Evolutionary conservation across 2,888 invertebrate genomes (phyloP).

Genomic region (Phyllotreta striolata): DNA sequence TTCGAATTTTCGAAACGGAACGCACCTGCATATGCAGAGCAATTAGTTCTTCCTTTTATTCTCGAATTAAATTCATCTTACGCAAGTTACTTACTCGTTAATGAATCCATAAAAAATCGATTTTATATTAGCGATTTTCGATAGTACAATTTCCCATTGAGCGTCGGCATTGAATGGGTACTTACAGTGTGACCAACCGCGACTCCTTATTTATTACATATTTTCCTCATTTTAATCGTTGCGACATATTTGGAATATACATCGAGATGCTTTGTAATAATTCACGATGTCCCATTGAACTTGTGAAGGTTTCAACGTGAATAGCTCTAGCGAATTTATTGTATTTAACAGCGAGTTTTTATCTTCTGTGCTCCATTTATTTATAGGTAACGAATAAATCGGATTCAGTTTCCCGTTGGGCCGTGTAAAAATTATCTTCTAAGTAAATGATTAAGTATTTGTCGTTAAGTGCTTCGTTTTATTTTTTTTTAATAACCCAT

Average conservation of each 20-base stretch:
- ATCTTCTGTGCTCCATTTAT: no score
- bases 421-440: no score
- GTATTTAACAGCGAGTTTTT: no score
- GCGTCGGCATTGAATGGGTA: slow-evolving; percentile 46
- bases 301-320: slow-evolving; percentile 35
- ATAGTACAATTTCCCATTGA: slow-evolving; percentile 45
- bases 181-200: slow-evolving; percentile 47
- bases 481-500: neutral
- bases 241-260: slow-evolving; percentile 46
- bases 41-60: slow-evolving; percentile 9
- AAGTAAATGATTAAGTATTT: slow-evolving; percentile 1
- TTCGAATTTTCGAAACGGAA: slow-evolving; percentile 14
- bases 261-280: slow-evolving; percentile 37
- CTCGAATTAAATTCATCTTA: neutral
- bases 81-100: no score
- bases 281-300: slow-evolving; percentile 37
- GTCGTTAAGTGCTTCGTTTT: slow-evolving; percentile 3
- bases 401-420: no score
- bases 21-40: slow-evolving; percentile 12
- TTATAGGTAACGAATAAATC: no score
- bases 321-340: slow-evolving; percentile 6
- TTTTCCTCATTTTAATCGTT: slow-evolving; percentile 46
- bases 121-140: slow-evolving; percentile 27
- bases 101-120: no score
- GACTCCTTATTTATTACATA: slow-evolving; percentile 47